Evolutionary conservation across 2,888 invertebrate species (phyloP).

Genomic region (Calliopum simillimum): DNA sequence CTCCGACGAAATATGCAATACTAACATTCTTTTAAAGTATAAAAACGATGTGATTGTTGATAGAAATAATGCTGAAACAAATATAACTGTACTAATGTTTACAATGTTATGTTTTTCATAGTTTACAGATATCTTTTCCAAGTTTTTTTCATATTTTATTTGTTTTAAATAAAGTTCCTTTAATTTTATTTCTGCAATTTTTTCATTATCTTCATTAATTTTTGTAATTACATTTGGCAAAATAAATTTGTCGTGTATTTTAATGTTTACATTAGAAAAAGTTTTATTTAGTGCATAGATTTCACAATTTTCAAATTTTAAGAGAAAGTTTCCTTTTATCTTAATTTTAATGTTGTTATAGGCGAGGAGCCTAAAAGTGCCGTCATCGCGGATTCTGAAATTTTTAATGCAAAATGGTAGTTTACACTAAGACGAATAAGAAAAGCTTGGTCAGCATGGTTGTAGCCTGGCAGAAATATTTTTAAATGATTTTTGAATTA

Average conservation of each 20-base stretch:
- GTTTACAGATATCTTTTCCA: slow-evolving; percentile 26
- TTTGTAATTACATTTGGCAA: slow-evolving; percentile 40
- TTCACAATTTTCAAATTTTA: slow-evolving; percentile 41
- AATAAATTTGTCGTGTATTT: slow-evolving; percentile 39
- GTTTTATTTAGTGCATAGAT: slow-evolving; percentile 34
- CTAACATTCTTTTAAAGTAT: not conserved
- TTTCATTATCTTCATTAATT: slow-evolving; percentile 33
- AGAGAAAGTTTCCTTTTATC: slow-evolving; percentile 34
- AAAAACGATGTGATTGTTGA: not conserved
- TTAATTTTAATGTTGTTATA: slow-evolving; percentile 35
- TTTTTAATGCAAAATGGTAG: no score
- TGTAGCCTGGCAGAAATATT: no score
- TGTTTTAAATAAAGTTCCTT: slow-evolving; percentile 33
- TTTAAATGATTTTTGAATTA: no score
- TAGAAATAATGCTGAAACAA: slow-evolving; percentile 18
- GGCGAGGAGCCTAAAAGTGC: no score
- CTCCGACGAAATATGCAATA: slow-evolving; percentile 22
- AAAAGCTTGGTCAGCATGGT: no score
- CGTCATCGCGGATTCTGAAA: no score
- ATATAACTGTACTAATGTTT: slow-evolving; percentile 17
- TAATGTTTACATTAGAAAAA: slow-evolving; percentile 33
- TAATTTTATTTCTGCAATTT: slow-evolving; percentile 26
- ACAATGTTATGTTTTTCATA: slow-evolving; percentile 25
- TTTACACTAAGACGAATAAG: no score
- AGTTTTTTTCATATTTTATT: slow-evolving; percentile 28